Base-by-base conservation (phyloP, 2,888 invertebrate species). In the Oxyscelio sp. region DNA sequence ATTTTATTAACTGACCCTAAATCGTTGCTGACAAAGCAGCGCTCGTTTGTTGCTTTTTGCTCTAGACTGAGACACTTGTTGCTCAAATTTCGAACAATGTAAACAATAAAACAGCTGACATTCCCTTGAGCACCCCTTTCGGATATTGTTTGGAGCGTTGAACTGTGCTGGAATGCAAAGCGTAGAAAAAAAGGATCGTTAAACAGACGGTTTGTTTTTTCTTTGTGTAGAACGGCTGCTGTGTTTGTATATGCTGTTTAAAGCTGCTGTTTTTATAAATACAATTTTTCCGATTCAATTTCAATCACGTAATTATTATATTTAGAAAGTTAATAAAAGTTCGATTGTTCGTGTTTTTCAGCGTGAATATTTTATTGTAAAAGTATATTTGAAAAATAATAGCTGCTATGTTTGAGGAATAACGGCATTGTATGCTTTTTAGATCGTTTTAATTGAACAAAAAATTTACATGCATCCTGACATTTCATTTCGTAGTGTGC, bases 1-100 rank as follows among this genome's bases (percentile, higher is more conserved):
- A 68, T 75, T 75, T 75, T 63, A 75, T 75, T 70, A 81, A 81
- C 61, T 38, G 56, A 34, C 70, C 63, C 66, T 73, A 65, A 80
- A 80, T 80, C 59, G 50, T 65, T 31, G 59, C 52, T 59, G 22
- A 65, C 65, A 50, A 59, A 70, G 34, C 21, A 61, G 27, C 34
- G 54, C 54, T 63, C 61, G 63, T 52, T 52, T 24, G 17, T 15
- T 48, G 24, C 22, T 24, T 15, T 54, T 68, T 43, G 56, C 19
- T 22, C 38, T 50, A 15, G 21, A 21, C 24, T 19, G 27, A 19
- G 56, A 56, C n/a, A 58, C 74, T 48, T 27, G 59, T 59, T 59
- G 59, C 48, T 50, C 50, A 31, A 59, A 56, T 56, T 66, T 52
- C 40, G 52, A 52, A 40, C 65, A 65, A 50, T 34, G 48, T 50